phyloP scores from a whole-genome alignment of 2,888 invertebrate genomes.

The Thecocarcelia acutangulata region DNA sequence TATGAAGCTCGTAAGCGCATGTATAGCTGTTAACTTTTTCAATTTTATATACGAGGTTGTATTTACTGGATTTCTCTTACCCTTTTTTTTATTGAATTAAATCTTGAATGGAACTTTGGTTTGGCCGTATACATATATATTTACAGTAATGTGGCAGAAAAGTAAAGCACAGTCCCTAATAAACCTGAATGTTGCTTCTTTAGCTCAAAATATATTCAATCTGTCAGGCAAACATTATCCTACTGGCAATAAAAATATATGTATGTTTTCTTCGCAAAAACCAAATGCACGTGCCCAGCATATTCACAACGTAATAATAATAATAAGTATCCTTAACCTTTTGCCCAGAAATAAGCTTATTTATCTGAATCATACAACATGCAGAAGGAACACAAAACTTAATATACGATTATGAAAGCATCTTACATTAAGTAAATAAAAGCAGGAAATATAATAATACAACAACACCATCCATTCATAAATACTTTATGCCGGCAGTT shows the following conservation, averaged over 20 bases:
- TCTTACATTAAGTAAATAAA: no score
- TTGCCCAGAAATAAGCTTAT: constrained; percentile 22
- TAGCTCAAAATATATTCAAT: no score
- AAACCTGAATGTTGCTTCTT: no score
- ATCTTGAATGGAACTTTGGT: constrained; percentile 56
- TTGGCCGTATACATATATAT: neutral
- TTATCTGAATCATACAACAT: constrained; percentile 28
- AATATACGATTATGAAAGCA: neutral
- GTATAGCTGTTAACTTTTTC: constrained; percentile 4
- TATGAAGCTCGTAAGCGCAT: neutral
- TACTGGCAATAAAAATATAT: no score
- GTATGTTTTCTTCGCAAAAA: neutral
- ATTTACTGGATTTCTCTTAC: neutral
- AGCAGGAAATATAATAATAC: neutral
- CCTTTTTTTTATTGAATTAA: constrained; percentile 51
- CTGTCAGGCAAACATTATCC: no score
- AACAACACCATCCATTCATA: constrained; percentile 52
- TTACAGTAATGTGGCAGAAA: neutral
- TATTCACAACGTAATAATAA: constrained; percentile 53
- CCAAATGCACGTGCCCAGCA: constrained; percentile 54
- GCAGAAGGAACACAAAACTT: neutral
- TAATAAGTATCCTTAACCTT: constrained; percentile 30
- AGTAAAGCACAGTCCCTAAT: no score
- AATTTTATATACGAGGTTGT: neutral
- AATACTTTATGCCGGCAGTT: constrained; percentile 61